A percentile compares a stretch with the other conserved stretches of the same genome.
These are phyloP conservation scores for Bombus consobrinus DNA, from an alignment of 1,140 invertebrate species.

Conservation along the genomic window DNA sequence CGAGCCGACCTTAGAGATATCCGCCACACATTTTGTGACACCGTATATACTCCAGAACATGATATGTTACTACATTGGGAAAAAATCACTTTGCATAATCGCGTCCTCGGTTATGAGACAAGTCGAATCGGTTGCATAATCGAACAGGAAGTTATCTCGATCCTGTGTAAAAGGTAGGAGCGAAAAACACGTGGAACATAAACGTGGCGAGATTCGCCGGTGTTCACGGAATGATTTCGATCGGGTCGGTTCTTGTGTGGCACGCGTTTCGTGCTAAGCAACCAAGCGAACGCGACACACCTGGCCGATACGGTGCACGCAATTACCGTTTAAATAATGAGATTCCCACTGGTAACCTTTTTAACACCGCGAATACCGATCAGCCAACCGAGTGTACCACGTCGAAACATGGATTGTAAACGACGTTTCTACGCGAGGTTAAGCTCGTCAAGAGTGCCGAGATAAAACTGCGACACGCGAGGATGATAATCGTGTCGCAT, in stretches of 20 bases:
- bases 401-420: background rate
- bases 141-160: constrained; percentile 12
- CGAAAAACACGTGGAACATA: too few relatives aligned
- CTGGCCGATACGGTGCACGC: constrained; percentile 33
- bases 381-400: background rate
- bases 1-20: too few relatives aligned
- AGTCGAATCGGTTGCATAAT: constrained; percentile 9
- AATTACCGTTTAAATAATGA: constrained; percentile 23
- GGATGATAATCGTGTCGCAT: constrained; percentile 25
- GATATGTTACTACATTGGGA: background rate
- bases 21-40: too few relatives aligned
- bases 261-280: constrained; percentile 2
- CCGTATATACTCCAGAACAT: background rate
- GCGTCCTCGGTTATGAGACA: background rate
- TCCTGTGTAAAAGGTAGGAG: background rate
- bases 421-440: background rate
- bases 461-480: background rate
- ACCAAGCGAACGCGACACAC: constrained; percentile 19
- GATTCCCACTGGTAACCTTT: constrained; percentile 24
- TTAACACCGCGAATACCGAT: constrained; percentile 9
- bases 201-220: background rate
- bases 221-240: background rate
- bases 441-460: background rate
- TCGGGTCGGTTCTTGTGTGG: constrained; percentile 8
- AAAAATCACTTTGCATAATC: constrained; percentile 24